Percentiles rank a stretch among this genome's conserved stretches.
Evolutionary conservation across 2,888 invertebrate genomes (phyloP).

Genomic region (Nineta flava): DNA sequence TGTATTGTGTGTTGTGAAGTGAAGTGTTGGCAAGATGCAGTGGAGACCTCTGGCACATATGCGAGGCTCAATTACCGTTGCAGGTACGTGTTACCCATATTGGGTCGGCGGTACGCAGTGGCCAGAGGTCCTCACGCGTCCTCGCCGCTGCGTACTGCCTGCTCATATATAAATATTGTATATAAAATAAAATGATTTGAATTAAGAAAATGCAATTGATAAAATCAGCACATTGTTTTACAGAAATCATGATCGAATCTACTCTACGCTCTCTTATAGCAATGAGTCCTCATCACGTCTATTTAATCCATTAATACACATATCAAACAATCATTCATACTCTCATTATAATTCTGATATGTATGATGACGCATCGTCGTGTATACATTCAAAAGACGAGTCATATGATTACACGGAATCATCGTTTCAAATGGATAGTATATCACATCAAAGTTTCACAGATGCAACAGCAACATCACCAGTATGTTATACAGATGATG

Average conservation of each 20-base stretch:
- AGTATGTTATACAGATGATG: constrained; percentile 5
- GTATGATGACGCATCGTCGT: neutral
- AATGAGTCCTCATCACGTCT: constrained; percentile 1
- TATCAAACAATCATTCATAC: constrained; percentile 4
- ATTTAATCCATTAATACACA: constrained; percentile 7
- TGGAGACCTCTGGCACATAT: constrained; percentile 7
- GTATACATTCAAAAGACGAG: neutral
- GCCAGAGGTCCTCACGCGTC: constrained; percentile 8
- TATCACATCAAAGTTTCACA: constrained; percentile 4
- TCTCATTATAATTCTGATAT: constrained; percentile 1
- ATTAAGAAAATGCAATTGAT: neutral
- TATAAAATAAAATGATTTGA: neutral
- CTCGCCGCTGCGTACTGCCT: constrained; percentile 4
- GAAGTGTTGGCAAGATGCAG: constrained; percentile 4
- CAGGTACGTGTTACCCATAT: constrained; percentile 5
- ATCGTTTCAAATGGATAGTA: constrained; percentile 1
- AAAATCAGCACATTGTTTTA: neutral
- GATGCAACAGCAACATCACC: neutral
- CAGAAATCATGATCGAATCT: neutral
- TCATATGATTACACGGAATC: constrained; percentile 1
- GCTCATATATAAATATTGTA: neutral
- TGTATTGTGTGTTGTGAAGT: neutral
- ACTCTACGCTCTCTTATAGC: neutral
- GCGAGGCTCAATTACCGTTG: constrained; percentile 1
- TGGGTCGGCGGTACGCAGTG: constrained; percentile 4